phyloP scores from a whole-genome alignment of 2,797 vertebrate genomes.

The Amblyraja radiata region DNA sequence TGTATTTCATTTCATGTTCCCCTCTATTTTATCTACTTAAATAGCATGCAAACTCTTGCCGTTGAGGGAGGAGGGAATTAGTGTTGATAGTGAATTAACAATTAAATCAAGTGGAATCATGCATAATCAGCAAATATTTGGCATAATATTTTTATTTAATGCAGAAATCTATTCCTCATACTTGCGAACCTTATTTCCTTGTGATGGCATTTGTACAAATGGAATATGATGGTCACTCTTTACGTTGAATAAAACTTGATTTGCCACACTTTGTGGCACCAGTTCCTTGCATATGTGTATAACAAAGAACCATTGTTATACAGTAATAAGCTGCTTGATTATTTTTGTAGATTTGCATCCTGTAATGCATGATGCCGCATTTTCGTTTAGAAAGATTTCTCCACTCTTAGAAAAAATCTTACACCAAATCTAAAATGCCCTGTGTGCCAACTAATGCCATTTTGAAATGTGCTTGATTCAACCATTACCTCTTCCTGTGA shows the following conservation, averaged over 20 bases:
- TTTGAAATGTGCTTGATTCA: neutral
- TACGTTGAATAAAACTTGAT: neutral
- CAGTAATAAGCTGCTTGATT: neutral
- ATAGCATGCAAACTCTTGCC: neutral
- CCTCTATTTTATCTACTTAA: neutral
- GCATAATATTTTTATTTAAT: neutral
- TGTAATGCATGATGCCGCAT: neutral
- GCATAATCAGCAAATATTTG: neutral
- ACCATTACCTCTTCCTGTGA: too few species aligned
- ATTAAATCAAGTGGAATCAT: neutral
- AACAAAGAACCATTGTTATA: neutral
- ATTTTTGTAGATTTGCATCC: neutral
- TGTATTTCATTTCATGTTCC: conserved; percentile 8
- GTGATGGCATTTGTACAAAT: neutral
- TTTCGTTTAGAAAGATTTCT: neutral
- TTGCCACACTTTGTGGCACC: neutral
- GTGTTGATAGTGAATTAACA: neutral
- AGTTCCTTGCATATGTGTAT: neutral
- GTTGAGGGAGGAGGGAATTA: neutral
- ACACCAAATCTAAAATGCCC: neutral
- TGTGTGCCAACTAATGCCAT: neutral
- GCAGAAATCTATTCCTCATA: neutral
- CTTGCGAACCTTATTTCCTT: neutral
- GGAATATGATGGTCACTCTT: neutral
- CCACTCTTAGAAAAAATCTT: neutral